phyloP scores from a whole-genome alignment of 2,113 vertebrate genomes.

The Neofelis nebulosa region DNA sequence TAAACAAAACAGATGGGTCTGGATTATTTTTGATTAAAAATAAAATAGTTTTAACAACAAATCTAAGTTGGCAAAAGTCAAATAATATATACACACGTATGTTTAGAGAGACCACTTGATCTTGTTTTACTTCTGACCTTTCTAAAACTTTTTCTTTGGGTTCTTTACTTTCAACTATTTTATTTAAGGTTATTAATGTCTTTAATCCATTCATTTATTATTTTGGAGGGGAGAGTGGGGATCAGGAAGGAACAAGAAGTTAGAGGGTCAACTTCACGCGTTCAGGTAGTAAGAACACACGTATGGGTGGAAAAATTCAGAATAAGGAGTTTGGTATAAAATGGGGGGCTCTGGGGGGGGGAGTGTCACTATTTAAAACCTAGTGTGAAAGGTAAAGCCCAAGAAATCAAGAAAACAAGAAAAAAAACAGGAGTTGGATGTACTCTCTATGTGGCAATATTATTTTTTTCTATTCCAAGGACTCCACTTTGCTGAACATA shows the following conservation, averaged over 20 bases:
- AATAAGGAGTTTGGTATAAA: background rate
- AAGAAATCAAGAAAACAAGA: background rate
- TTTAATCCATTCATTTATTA: conserved; percentile 17
- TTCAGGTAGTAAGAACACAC: background rate
- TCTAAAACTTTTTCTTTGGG: conserved; percentile 16
- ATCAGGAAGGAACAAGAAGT: background rate
- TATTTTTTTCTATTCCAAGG: background rate
- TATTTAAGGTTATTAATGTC: conserved; percentile 1
- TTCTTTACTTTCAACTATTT: background rate
- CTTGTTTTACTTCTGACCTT: conserved; percentile 6
- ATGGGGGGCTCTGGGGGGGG: background rate
- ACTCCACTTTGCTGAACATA: conserved; percentile 20
- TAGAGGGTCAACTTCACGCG: background rate
- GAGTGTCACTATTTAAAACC: background rate
- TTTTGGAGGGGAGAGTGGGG: background rate
- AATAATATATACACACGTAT: background rate
- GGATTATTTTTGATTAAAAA: background rate
- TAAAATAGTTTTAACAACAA: background rate
- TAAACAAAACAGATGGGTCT: conserved; percentile 15
- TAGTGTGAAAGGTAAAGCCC: background rate
- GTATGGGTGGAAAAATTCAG: background rate
- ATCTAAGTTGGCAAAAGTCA: background rate
- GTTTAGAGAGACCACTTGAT: background rate
- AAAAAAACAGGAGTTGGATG: background rate
- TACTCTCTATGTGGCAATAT: background rate